Percentiles rank a stretch among this genome's conserved stretches.
phyloP scores from a whole-genome alignment of 2,113 vertebrate genomes.

The Xiphophorus maculatus region DNA sequence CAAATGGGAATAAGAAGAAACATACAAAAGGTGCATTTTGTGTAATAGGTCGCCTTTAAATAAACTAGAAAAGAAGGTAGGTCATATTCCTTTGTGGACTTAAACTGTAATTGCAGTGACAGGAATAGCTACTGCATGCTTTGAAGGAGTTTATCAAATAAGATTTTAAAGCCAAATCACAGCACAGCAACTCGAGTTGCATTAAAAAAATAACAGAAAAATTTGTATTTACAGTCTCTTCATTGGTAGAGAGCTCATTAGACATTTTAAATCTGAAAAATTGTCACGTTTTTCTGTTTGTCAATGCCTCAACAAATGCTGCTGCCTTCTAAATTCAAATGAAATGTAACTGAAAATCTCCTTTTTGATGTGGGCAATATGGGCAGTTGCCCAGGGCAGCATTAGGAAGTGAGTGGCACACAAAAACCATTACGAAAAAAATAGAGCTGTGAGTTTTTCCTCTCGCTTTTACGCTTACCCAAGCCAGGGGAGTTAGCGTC shows the following conservation, averaged over 20 bases:
- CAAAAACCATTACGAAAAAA: neutral
- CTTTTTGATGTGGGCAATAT: neutral
- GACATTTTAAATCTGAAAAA: neutral
- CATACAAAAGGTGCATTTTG: no score
- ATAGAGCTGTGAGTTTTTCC: neutral
- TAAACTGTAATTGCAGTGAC: conserved; percentile 18
- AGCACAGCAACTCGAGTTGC: neutral
- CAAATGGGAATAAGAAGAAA: neutral
- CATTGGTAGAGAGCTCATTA: neutral
- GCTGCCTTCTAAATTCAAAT: neutral
- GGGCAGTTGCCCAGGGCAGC: neutral
- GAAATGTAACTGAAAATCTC: neutral
- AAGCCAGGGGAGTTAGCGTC: neutral
- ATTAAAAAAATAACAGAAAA: neutral
- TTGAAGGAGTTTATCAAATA: neutral
- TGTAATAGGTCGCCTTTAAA: no score
- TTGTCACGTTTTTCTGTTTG: neutral
- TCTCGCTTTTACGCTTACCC: neutral
- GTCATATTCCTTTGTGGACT: conserved; percentile 28
- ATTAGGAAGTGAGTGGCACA: neutral
- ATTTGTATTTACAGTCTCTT: no score
- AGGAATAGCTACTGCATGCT: neutral
- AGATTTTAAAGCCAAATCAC: neutral
- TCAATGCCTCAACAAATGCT: neutral
- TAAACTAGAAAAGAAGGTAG: conserved; percentile 8